Evolutionary conservation across 2,113 vertebrate species (phyloP).

Genomic region (Nothocercus julius): DNA sequence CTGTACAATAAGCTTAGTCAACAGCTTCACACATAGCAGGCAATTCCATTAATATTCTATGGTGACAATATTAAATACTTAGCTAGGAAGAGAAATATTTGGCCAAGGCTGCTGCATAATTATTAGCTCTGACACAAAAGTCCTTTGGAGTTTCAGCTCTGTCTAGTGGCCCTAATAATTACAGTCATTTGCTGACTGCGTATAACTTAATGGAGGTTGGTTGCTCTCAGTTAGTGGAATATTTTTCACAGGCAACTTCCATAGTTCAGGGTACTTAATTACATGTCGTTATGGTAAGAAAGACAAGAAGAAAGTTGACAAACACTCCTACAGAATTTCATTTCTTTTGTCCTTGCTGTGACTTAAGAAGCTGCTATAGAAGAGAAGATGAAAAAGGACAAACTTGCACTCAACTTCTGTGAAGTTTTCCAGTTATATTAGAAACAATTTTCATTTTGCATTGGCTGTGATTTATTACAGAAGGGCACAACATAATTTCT

Average conservation of each 20-base stretch:
- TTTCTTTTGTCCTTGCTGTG: constrained; percentile 42
- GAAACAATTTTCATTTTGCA: neutral
- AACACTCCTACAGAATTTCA: constrained; percentile 17
- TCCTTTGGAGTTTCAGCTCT: constrained; percentile 66
- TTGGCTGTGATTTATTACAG: neutral
- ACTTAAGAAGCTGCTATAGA: constrained; percentile 5
- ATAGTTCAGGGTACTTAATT: constrained; percentile 61
- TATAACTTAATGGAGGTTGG: constrained; percentile 56
- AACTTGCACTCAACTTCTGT: neutral
- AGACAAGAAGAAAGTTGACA: constrained; percentile 54
- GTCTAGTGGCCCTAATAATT: constrained; percentile 67
- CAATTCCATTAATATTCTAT: constrained; percentile 64
- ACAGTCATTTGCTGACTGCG: constrained; percentile 62
- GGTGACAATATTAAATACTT: constrained; percentile 64
- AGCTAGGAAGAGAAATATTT: constrained; percentile 59
- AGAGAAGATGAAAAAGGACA: constrained; percentile 9
- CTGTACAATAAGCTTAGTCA: constrained; percentile 62
- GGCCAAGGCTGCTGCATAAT: constrained; percentile 71
- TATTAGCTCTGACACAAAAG: constrained; percentile 67
- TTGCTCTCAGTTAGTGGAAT: constrained; percentile 40
- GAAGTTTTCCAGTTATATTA: constrained; percentile 27
- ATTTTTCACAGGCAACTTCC: constrained; percentile 47
- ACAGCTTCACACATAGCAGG: constrained; percentile 55
- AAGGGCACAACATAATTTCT: neutral
- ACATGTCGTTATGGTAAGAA: neutral